Evolutionary conservation across 1,140 invertebrate species (phyloP), one percentile per base, ranked within the genome.

Genomic region (Bombus ignitus): DNA sequence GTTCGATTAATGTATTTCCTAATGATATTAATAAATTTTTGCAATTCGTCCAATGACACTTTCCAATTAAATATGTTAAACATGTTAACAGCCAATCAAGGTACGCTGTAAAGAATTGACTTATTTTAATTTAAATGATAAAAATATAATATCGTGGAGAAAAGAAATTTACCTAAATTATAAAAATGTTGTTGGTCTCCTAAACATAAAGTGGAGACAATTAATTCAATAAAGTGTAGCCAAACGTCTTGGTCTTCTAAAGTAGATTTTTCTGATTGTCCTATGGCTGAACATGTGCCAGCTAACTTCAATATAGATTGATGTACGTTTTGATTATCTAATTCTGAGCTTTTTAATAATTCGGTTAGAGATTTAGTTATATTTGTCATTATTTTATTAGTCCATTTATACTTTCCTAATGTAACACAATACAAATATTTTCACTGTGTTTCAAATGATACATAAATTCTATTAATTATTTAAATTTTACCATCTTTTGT

Each of bases 111-210:
- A 93, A 68, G 65, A 83, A 85, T 84, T 5, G 47, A 28, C 47
- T 44, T 59, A 72, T 22, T 81, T 80, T 62, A 68, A 68, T 53
- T 35, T 82, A 2, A 82, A 75, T 32, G 42, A 59, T 22, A 59
- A 28, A 75, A 28, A 42, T 35, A 39, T 39, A 25, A 79, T 28
- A n/a, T 73, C 37, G n/a, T 65, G 8, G 39, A 73, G 75, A 70
- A 77, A 72, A 70, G 66, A 83, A 70, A 76, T 65, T 35, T 9
- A 96, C 96, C 95, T 78, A 96, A 92, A 91, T 96, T 96, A 87
- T 96, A 96, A 90, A 96, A 96, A 88, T 96, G 94, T 86, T 96
- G 95, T 44, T 94, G 94, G 84, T 94, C 93, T 35, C 92, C 93
- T 28, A 90, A 92, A 71, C 91, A 92, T 28, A 95, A 88, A 86